A percentile compares a stretch with the other conserved stretches of the same genome.
These are phyloP conservation scores for Scrobipalpa atriplicella DNA, from an alignment of 2,888 invertebrate genomes.

Conservation along the genomic window DNA sequence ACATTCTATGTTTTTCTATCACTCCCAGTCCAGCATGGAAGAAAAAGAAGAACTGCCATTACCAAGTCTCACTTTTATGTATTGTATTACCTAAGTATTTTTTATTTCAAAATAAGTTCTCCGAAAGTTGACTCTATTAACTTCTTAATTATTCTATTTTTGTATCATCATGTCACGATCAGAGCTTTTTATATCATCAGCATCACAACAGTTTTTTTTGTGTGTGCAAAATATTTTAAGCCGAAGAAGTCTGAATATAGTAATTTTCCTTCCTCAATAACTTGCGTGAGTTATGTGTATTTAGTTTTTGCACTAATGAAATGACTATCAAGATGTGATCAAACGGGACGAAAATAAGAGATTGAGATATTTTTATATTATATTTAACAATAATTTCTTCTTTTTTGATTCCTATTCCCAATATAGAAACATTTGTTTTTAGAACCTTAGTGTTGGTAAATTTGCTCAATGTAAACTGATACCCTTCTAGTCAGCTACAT, in stretches of 20 bases:
- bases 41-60: background rate
- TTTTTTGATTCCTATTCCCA: background rate
- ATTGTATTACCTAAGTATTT: too few relatives aligned
- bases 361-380: background rate
- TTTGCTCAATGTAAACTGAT: too few relatives aligned
- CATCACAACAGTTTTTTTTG: background rate
- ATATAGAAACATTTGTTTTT: too few relatives aligned
- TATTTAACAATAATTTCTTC: background rate
- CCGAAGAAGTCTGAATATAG: background rate
- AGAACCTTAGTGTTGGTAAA: too few relatives aligned
- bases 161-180: too few relatives aligned
- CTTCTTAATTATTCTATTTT: too few relatives aligned
- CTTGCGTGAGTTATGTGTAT: background rate
- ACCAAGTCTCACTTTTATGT: too few relatives aligned
- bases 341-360: background rate
- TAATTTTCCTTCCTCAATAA: conserved; percentile 2
- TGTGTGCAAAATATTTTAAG: background rate
- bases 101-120: too few relatives aligned
- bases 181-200: background rate
- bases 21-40: too few relatives aligned
- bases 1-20: too few relatives aligned
- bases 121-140: too few relatives aligned
- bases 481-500: too few relatives aligned
- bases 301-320: background rate
- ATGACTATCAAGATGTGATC: background rate